Base-by-base conservation (phyloP, 2,888 invertebrate species). In the Eumacrocentrus americanus region DNA sequence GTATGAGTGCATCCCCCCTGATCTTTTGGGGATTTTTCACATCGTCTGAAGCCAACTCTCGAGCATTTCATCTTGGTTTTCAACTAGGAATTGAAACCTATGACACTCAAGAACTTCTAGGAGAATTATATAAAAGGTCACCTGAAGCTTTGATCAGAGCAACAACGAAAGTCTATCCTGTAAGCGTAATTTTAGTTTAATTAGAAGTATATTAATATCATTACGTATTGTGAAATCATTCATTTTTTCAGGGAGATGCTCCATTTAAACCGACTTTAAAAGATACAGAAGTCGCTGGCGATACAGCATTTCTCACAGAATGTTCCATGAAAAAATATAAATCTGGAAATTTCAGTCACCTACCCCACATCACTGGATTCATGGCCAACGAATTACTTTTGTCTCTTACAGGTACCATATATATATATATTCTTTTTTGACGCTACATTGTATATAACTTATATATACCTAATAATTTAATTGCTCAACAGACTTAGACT, bases 1-100 rank as follows among this genome's bases (percentile, higher is more conserved):
- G 84, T 6, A 84, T 85, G 70, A 86, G 86, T n/a, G 85, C 84
- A 0, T 82, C 83, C 0, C 80, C 83, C 6, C 67, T 86, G 38
- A 70, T 80, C 37, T 81, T 79, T n/a, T 85, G 85, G 84, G 83
- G 83, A 38, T 81, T 81, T 54, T 54, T 56, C 4, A 22, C 56
- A 4, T 51, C 55, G 3, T 5, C 18, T 3, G 16, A 48, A 7
- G 54, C 63, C 4, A 3, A 58, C n/a, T 0, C 3, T 4, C 46
- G 16, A n/a, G 82, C 82, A 2, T 62, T 65, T 25, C 75, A 72
- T 55, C 79, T 85, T 63, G 78, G 82, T 3, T 7, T 60, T 1
- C 9, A 78, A 0, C 77, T 80, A 35, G 78, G 77, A 22, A 72
- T 75, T 61, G 40, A 44, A 7, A 64, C 81, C 3, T 65, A 61